Conservation (phyloP, 2,888 invertebrate species). For the Trilocha varians region DNA sequence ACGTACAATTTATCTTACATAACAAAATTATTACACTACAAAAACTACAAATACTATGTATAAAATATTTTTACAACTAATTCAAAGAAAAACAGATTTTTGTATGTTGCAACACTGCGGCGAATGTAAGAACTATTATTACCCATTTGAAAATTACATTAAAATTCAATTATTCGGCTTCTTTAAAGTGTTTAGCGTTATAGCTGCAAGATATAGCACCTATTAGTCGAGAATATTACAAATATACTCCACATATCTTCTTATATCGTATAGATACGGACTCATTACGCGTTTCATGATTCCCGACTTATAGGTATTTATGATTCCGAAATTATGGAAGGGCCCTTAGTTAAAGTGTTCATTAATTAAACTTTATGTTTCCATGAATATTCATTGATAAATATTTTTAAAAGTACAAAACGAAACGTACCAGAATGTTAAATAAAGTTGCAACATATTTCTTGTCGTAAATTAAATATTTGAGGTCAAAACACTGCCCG, state of each 20-base stretch:
- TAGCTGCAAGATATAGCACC: no score
- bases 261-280: not conserved
- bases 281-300: not conserved
- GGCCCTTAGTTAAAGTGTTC: not conserved
- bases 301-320: not conserved
- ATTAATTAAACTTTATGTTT: not conserved
- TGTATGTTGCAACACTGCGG: no score
- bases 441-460: not conserved
- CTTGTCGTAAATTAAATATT: conserved; percentile 2
- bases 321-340: not conserved
- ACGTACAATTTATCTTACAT: no score
- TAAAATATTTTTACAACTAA: no score
- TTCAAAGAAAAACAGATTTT: no score
- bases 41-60: no score
- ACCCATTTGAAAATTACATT: no score
- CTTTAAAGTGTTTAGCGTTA: no score
- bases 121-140: no score
- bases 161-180: no score
- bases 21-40: no score
- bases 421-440: not conserved
- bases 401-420: no score
- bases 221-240: conserved; percentile 28
- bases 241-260: conserved; percentile 10
- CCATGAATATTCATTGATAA: not conserved
- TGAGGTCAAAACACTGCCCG: conserved; percentile 1